Conservation (phyloP, 2,888 invertebrate species). For the Orthosia gothica region DNA sequence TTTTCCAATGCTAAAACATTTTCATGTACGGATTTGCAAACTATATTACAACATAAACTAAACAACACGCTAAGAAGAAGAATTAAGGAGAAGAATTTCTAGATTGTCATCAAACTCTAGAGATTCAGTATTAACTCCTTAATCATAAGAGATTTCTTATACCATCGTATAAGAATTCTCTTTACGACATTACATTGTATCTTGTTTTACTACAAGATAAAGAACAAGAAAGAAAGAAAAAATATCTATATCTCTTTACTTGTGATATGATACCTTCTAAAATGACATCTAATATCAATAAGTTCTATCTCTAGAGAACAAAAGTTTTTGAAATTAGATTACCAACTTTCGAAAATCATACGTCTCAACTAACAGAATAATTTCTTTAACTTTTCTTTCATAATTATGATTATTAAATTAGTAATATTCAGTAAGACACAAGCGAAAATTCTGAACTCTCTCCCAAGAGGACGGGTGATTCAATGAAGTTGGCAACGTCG, state of each 20-base stretch:
- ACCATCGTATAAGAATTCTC: too few species aligned
- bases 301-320: neutral
- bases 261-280: neutral
- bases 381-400: conserved; percentile 17
- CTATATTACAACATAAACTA: too few species aligned
- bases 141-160: too few species aligned
- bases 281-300: neutral
- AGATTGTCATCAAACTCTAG: too few species aligned
- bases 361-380: neutral
- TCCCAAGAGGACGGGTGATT: conserved; percentile 34
- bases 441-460: conserved; percentile 23
- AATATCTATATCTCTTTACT: neutral
- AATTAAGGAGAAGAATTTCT: too few species aligned
- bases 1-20: too few species aligned
- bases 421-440: conserved; percentile 26
- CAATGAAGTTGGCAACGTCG: conserved; percentile 50
- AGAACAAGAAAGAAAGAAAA: too few species aligned
- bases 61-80: too few species aligned
- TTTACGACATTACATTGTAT: too few species aligned
- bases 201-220: neutral
- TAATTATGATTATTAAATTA: conserved; percentile 32
- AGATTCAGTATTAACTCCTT: too few species aligned
- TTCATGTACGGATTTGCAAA: too few species aligned
- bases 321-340: neutral
- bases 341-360: neutral